These are phyloP conservation scores for Bugula neritina DNA, from an alignment of 2,888 invertebrate genomes.

Conservation along the genomic window DNA sequence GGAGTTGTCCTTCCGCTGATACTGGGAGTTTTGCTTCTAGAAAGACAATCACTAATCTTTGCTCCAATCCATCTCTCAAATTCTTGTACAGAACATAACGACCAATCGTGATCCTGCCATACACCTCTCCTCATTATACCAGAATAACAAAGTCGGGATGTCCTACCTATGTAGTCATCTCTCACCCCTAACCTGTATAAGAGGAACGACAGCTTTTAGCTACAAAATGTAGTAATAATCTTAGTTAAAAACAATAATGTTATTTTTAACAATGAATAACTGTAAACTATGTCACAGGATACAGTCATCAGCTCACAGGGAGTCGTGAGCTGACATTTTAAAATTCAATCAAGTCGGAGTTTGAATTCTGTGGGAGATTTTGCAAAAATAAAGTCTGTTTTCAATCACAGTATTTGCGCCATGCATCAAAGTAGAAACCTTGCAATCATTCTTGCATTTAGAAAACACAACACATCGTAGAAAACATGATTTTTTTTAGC, in stretches of 20 bases:
- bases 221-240: neutral
- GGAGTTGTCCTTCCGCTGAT: conserved; percentile 1
- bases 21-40: neutral
- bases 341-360: no score
- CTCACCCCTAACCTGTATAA: conserved; percentile 25
- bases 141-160: conserved; percentile 8
- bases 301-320: no score
- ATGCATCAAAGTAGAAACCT: no score
- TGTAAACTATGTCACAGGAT: no score
- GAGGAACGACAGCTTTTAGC: neutral
- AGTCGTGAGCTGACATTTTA: no score
- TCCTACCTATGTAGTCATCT: conserved; percentile 22
- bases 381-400: no score
- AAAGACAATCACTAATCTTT: conserved; percentile 6
- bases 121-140: conserved; percentile 28
- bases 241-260: neutral
- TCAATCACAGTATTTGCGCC: no score
- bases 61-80: conserved; percentile 24
- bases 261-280: neutral
- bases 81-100: conserved; percentile 24
- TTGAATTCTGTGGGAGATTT: no score
- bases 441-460: no score
- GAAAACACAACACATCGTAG: no score
- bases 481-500: no score
- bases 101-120: conserved; percentile 29